A percentile compares a stretch with the other conserved stretches of the same genome.
Conservation (phyloP, 2,888 invertebrate genomes). For the Hybos culiciformis region DNA sequence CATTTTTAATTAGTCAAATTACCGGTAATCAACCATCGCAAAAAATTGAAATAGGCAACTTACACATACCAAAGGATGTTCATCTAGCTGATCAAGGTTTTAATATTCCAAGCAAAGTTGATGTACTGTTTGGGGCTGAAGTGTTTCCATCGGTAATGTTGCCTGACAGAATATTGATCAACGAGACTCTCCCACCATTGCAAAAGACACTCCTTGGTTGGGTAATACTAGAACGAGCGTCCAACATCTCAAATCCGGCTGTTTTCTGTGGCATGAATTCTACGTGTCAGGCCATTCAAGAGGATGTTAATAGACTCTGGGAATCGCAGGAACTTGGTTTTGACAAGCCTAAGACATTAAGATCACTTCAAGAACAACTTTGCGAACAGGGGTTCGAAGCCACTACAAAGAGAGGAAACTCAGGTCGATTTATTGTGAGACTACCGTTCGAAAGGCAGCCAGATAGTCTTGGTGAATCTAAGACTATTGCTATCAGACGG, state of each 20-base stretch:
- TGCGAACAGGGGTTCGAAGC: neutral
- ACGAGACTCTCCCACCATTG: too few species aligned
- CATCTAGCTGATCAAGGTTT: neutral
- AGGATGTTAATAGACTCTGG: too few species aligned
- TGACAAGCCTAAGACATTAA: too few species aligned
- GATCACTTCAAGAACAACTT: neutral
- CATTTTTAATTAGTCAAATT: neutral
- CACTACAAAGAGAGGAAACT: neutral
- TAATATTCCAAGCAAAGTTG: neutral
- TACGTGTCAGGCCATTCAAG: too few species aligned
- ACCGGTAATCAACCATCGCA: neutral
- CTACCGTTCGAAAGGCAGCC: neutral
- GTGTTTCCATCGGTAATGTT: neutral
- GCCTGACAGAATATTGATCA: too few species aligned
- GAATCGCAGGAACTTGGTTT: too few species aligned
- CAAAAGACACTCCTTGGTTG: slow-evolving; percentile 3
- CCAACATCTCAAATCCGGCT: too few species aligned
- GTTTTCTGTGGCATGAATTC: too few species aligned
- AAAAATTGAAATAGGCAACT: neutral
- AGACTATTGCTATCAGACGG: neutral
- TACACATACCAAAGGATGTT: neutral
- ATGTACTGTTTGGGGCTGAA: slow-evolving; percentile 1
- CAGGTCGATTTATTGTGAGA: neutral
- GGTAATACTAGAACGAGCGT: too few species aligned
- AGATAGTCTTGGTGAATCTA: neutral